Evolutionary conservation across 2,797 vertebrate species (phyloP), one percentile per base, ranked within the genome.

Genomic region (Pogoniulus pusillus): DNA sequence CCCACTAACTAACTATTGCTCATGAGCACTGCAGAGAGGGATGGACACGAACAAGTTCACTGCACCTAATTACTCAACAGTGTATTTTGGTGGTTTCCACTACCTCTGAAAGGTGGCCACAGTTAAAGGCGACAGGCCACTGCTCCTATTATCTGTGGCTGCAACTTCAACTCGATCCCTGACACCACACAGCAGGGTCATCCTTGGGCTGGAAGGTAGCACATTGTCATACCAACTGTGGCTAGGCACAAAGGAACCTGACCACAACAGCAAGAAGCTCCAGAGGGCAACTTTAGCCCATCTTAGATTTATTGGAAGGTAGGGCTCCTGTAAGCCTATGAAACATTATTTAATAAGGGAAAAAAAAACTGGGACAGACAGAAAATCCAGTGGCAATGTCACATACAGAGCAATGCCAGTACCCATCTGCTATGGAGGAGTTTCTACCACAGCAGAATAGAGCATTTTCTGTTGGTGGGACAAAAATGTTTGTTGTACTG

Each of bases 201-300:
- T 12, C 29, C 53, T 34, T 43, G 27, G 49, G 45, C 49, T 85
- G 76, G 41, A 89, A 85, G 1, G 10, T 65, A 64, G 73, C 1
- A 0, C 0, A 0, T 26, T 69, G 60, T 54, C 60, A 53, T 16
- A 10, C 22, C 7, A 0, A 24, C 23, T 10, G 3, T 5, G 6
- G 30, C 60, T 85, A 72, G 59, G 45, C 58, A 88, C 2, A 3
- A 66, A 55, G 60, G n/a, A 87, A 51, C 35, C 69, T 30, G 34
- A 54, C 20, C 59, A 58, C n/a, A 51, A 26, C 0, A 1, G 32
- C 39, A 57, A 51, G 30, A 20, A 39, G n/a, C 45, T 73, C 58
- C 0, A 0, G 9, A 58, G 32, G n/a, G 65, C 26, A 59, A 20
- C 13, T 59, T 66, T 12, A 64, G 45, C 17, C 35, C 29, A 10